Evolutionary conservation across 1,140 invertebrate genomes (phyloP), one percentile per base, ranked within the genome.

Genomic region (Odontomachus brunneus): DNA sequence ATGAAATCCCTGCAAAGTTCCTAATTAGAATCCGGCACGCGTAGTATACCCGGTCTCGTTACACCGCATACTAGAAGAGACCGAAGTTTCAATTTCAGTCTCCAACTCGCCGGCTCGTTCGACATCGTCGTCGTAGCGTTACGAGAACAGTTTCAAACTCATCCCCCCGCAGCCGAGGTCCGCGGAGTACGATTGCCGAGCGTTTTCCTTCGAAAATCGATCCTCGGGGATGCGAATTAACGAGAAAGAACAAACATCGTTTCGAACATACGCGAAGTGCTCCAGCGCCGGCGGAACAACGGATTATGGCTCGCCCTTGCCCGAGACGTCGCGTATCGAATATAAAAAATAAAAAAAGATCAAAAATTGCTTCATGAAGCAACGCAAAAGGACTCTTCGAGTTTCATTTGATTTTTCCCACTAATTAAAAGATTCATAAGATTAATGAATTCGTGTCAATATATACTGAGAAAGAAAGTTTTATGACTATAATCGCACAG

Each of bases 21-120:
- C 75, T 80, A 80, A 80, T 80, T 80, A 80, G 75, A 59, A 80
- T 80, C 75, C 49, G 15, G 14, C 60, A 48, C 75, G 75, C 17
- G 51, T 53, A 69, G 17, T 48, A 69, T 49, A 78, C 53, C 19
- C 15, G 17, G 51, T 29, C 75, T 59, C 63, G 63, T 69, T 69
- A 78, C 75, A 26, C 33, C 3, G 29, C 19, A 17, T 26, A 69
- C 53, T 80, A 14, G 75, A 80, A 80, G 75, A 80, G 75, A 12
- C 29, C 51, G 15, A 80, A 80, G 63, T 80, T 80, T 80, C 75
- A 80, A 80, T 80, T 80, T 80, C 75, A 80, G 19, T 80, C 75
- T 57, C 63, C 63, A 80, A 69, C 75, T 80, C 65, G 51, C 33
- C 33, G 29, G 29, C 29, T 57, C 62, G 63, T 59, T 69, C 63